Conservation (phyloP, 2,113 vertebrate genomes). For the Peromyscus californicus region DNA sequence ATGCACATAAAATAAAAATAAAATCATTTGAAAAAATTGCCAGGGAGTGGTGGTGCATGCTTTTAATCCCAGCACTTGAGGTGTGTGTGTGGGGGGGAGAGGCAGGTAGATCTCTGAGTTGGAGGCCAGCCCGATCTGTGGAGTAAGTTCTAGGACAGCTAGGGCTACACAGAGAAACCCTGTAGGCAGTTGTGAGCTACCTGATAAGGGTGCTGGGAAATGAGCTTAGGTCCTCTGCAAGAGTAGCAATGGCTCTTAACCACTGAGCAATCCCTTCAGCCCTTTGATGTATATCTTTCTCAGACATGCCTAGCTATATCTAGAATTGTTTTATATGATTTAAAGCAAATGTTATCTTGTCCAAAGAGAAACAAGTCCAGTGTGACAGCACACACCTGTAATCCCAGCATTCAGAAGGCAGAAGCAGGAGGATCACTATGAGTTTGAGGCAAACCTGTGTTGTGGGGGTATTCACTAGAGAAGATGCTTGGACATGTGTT, state of each 20-base stretch:
- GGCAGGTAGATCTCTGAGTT: neutral
- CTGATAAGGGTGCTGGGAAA: neutral
- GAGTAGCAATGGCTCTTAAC: neutral
- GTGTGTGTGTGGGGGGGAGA: neutral
- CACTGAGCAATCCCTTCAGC: neutral
- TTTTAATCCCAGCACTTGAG: neutral
- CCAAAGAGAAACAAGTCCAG: neutral
- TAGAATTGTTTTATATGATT: constrained; percentile 22
- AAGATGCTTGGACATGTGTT: neutral
- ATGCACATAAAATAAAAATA: neutral
- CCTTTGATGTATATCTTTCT: neutral
- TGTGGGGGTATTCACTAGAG: neutral
- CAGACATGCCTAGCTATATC: neutral
- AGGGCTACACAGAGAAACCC: neutral
- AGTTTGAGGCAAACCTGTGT: neutral
- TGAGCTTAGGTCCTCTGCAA: neutral
- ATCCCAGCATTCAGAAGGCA: neutral
- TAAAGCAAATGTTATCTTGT: constrained; percentile 20
- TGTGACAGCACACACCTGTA: neutral
- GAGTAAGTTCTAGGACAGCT: neutral
- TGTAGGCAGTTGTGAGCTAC: neutral
- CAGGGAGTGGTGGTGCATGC: neutral
- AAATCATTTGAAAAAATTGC: neutral
- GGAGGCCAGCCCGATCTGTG: neutral
- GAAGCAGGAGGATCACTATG: neutral